These are phyloP conservation scores for Sphaeramia orbicularis DNA, from an alignment of 2,797 vertebrate species.

Conservation along the genomic window DNA sequence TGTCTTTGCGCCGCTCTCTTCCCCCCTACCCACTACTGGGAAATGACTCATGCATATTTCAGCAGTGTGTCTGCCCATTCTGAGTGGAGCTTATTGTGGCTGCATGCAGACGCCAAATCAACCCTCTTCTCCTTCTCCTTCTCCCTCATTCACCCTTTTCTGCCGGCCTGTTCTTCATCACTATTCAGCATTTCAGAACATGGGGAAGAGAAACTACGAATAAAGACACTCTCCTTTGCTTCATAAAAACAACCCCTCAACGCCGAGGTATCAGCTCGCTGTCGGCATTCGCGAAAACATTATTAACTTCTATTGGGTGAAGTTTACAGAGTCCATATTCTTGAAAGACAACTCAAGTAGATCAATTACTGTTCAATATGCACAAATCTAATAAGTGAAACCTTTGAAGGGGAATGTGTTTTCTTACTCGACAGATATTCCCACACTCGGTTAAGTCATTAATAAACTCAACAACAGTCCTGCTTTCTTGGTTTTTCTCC, in stretches of 20 bases:
- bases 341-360: slow-evolving; percentile 45
- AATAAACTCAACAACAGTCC: slow-evolving; percentile 61
- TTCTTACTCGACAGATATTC: slow-evolving; percentile 57
- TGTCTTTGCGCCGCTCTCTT: slow-evolving; percentile 34
- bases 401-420: slow-evolving; percentile 56
- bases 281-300: slow-evolving; percentile 23
- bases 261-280: not conserved
- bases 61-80: slow-evolving; percentile 74
- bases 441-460: slow-evolving; percentile 56
- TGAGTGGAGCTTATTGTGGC: slow-evolving; percentile 77
- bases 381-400: slow-evolving; percentile 58
- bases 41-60: slow-evolving; percentile 85
- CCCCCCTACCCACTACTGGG: slow-evolving; percentile 50
- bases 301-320: slow-evolving; percentile 41
- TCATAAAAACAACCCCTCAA: slow-evolving; percentile 36
- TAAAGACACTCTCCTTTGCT: slow-evolving; percentile 18
- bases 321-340: slow-evolving; percentile 48
- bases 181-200: slow-evolving; percentile 54
- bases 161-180: slow-evolving; percentile 44
- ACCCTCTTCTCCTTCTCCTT: slow-evolving; percentile 47
- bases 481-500: slow-evolving; percentile 36
- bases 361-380: slow-evolving; percentile 66
- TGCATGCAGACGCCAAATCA: slow-evolving; percentile 73
- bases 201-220: slow-evolving; percentile 10
- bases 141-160: slow-evolving; percentile 49